Conservation (phyloP, 2,888 invertebrate species). For the Erebia ligea region DNA sequence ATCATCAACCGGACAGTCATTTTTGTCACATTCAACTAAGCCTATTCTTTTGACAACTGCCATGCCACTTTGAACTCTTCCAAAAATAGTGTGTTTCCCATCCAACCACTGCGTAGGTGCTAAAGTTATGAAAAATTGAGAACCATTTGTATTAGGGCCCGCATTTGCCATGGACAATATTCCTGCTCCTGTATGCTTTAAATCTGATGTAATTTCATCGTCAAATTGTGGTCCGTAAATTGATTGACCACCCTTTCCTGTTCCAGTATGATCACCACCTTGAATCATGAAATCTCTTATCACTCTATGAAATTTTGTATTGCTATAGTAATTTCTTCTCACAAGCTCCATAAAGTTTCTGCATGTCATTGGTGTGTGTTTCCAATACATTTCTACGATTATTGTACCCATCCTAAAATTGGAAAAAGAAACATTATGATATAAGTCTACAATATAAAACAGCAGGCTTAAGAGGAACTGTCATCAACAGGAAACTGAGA, state of each 20-base stretch:
- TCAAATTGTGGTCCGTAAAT: slow-evolving; percentile 98
- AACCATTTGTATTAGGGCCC: slow-evolving; percentile 98
- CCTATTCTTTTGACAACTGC: slow-evolving; percentile 95
- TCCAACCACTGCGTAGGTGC: slow-evolving; percentile 99
- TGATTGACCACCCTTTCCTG: slow-evolving; percentile 97
- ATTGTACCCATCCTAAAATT: slow-evolving; percentile 94
- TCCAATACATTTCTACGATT: slow-evolving; percentile 98
- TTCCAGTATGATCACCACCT: slow-evolving; percentile 98
- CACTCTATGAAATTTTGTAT: slow-evolving; percentile 97
- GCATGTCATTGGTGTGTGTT: slow-evolving; percentile 98
- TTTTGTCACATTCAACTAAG: slow-evolving; percentile 95
- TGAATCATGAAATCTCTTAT: slow-evolving; percentile 97
- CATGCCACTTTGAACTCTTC: slow-evolving; percentile 94
- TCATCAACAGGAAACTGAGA: too few species aligned
- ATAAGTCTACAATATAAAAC: too few species aligned
- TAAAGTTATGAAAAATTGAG: slow-evolving; percentile 98
- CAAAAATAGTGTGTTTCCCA: slow-evolving; percentile 98
- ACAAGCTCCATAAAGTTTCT: slow-evolving; percentile 98
- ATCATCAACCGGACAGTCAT: slow-evolving; percentile 95
- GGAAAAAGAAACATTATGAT: not conserved
- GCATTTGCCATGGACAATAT: slow-evolving; percentile 99
- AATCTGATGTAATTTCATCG: slow-evolving; percentile 96
- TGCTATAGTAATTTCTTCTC: slow-evolving; percentile 97
- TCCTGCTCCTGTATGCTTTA: slow-evolving; percentile 97
- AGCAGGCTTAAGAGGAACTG: too few species aligned